Conservation (phyloP, 2,888 invertebrate genomes). For the Xanthorhoe spadicearia region DNA sequence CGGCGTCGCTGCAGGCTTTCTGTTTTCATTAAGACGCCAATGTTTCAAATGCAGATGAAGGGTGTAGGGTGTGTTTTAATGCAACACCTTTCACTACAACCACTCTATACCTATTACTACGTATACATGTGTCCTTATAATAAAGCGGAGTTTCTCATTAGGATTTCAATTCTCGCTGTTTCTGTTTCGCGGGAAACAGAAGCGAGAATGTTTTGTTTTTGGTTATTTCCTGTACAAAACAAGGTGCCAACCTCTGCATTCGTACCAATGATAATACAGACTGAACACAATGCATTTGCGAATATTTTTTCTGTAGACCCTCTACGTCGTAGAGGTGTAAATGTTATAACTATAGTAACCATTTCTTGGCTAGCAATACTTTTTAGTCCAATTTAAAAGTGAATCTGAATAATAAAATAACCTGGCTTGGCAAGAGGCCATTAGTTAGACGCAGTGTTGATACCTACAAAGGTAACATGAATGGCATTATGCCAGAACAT, state of each 20-base stretch:
- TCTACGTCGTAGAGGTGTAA: background rate
- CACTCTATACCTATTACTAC: background rate
- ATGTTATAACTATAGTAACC: background rate
- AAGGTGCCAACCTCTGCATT: conserved; percentile 5
- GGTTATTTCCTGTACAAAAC: background rate
- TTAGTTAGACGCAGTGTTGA: conserved; percentile 43
- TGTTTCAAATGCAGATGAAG: conserved; percentile 62
- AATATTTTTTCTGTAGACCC: conserved; percentile 2
- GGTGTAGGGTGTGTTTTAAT: conserved; percentile 53
- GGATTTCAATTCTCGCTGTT: conserved; percentile 31
- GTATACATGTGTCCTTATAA: conserved; percentile 20
- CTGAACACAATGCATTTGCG: background rate
- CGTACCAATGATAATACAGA: background rate
- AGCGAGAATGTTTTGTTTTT: background rate
- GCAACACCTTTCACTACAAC: conserved; percentile 44
- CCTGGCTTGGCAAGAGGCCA: conserved; percentile 48
- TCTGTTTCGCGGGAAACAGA: conserved; percentile 14
- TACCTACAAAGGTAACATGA: conserved; percentile 46
- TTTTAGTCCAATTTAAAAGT: conserved; percentile 8
- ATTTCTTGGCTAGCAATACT: background rate
- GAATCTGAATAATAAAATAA: conserved; percentile 20
- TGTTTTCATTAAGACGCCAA: conserved; percentile 78
- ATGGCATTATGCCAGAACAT: conserved; percentile 53
- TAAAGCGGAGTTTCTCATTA: conserved; percentile 24
- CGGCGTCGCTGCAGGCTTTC: conserved; percentile 68